Evolutionary conservation across 1,140 invertebrate genomes (phyloP), one percentile per base, ranked within the genome.

Genomic region (Aphaenogaster floridana): DNA sequence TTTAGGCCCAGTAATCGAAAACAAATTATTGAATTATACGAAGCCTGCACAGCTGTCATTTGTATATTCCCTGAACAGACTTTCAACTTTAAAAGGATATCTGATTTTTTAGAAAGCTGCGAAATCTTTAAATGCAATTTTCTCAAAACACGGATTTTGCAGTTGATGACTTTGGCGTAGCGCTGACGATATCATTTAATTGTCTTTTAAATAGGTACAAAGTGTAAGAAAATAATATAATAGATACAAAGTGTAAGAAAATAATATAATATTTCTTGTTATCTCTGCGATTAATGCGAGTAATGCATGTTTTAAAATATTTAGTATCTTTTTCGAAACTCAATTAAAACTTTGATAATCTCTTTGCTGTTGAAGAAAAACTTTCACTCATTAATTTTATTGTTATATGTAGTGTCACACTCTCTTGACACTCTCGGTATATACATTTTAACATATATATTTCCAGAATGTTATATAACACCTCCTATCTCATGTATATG

Each of bases 401-500:
- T 39, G 39, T 9, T 11, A 42, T 9, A 68, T 39, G 8, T 7
- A 8, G 42, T 42, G 52, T 54, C 52, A 54, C 52, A 4, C 28
- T 28, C 28, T 28, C 28, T 28, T 28, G 28, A 28, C 28, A 28
- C 28, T 28, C 0, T 28, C 28, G 28, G 42, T 42, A 9, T 0
- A 48, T 6, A 68, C 4, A 71, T 7, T 71, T 69, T 69, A 69
- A 2, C 2, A 28, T 21, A 48, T 21, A 48, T 45, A 2, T 34
- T 52, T 52, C 8, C 15, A 71, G 15, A 50, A 28, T 69, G 8
- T 72, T 72, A 72, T n/a, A 52, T 72, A 72, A 72, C 34, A 28
- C 1, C n/a, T 71, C 21, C 1, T 21, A 7, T 71, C 21, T 21
- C 5, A 0, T 28, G 34, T 50, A 34, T 15, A 50, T 71, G n/a